Percentiles rank a stretch among this genome's conserved stretches.
Conservation (phyloP, 2,113 vertebrate genomes). For the Monopterus albus region DNA sequence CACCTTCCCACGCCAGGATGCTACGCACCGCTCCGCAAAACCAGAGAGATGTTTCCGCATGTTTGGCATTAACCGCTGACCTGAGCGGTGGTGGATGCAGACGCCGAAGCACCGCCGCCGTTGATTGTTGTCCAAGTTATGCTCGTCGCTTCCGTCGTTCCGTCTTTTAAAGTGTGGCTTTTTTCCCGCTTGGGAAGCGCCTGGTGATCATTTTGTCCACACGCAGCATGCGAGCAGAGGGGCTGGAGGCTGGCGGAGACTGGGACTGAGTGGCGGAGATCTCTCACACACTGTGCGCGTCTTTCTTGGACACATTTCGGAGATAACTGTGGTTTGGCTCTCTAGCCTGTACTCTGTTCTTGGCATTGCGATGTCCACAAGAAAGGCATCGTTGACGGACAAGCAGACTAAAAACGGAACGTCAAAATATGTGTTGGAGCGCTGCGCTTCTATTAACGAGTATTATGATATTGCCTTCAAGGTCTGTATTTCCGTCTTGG, state of each 20-base stretch:
- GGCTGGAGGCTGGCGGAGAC: slow-evolving; percentile 55
- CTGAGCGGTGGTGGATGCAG: slow-evolving; percentile 33
- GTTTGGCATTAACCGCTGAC: slow-evolving; percentile 28
- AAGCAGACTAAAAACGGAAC: slow-evolving; percentile 81
- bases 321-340: slow-evolving; percentile 28
- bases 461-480: slow-evolving; percentile 85
- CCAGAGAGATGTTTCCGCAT: slow-evolving; percentile 67
- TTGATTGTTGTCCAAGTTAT: slow-evolving; percentile 47
- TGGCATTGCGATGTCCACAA: slow-evolving; percentile 75
- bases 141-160: slow-evolving; percentile 25
- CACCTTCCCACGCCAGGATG: slow-evolving; percentile 73
- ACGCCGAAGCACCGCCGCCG: slow-evolving; percentile 1
- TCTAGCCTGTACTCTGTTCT: slow-evolving; percentile 7
- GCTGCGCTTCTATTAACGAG: slow-evolving; percentile 84
- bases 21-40: slow-evolving; percentile 29
- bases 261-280: slow-evolving; percentile 59
- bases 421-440: slow-evolving; percentile 82
- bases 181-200: not conserved
- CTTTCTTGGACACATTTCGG: slow-evolving; percentile 60
- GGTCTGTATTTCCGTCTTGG: slow-evolving; percentile 74
- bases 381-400: slow-evolving; percentile 75
- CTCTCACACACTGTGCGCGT: slow-evolving; percentile 44
- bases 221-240: slow-evolving; percentile 64
- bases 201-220: slow-evolving; percentile 33
- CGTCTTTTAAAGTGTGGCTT: slow-evolving; percentile 16